Percentiles rank a stretch among this genome's conserved stretches.
Evolutionary conservation across 23 tunicate species (phyloP).

Genomic region (Diplosoma virens): DNA sequence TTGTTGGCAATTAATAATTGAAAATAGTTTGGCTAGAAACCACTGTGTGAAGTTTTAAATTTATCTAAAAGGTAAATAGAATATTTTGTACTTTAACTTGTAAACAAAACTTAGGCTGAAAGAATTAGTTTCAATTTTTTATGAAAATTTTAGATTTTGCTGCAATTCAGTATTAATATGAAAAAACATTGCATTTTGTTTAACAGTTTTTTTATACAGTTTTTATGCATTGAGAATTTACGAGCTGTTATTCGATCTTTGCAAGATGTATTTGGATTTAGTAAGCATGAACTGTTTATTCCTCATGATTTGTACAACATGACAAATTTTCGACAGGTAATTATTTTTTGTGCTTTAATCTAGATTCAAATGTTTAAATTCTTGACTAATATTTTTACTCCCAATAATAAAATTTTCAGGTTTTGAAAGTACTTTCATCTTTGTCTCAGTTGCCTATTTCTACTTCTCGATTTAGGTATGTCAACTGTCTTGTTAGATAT

Average conservation of each 20-base stretch:
- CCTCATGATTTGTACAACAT: conserved; percentile 73
- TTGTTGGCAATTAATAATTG: too few species aligned
- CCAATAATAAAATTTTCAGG: conserved; percentile 25
- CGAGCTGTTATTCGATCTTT: conserved; percentile 44
- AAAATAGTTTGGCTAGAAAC: too few species aligned
- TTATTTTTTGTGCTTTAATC: background rate
- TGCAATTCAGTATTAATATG: too few species aligned
- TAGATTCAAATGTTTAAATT: background rate
- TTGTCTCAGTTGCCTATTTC: conserved; percentile 42
- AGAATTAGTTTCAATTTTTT: too few species aligned
- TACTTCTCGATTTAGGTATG: conserved; percentile 38
- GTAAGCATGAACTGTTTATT: conserved; percentile 32
- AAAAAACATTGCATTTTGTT: too few species aligned
- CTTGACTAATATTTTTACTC: background rate
- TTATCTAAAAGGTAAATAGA: too few species aligned
- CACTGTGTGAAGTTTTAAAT: too few species aligned
- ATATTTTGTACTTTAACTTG: too few species aligned
- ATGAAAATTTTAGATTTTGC: too few species aligned
- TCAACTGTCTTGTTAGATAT: too few species aligned
- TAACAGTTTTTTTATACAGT: conserved; percentile 58
- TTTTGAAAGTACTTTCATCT: conserved; percentile 28
- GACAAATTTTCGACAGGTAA: conserved; percentile 76
- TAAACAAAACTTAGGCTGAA: too few species aligned
- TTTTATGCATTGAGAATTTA: conserved; percentile 81
- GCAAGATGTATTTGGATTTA: conserved; percentile 37